Conservation (phyloP, 2,888 invertebrate genomes). For the Synergus gifuensis region DNA sequence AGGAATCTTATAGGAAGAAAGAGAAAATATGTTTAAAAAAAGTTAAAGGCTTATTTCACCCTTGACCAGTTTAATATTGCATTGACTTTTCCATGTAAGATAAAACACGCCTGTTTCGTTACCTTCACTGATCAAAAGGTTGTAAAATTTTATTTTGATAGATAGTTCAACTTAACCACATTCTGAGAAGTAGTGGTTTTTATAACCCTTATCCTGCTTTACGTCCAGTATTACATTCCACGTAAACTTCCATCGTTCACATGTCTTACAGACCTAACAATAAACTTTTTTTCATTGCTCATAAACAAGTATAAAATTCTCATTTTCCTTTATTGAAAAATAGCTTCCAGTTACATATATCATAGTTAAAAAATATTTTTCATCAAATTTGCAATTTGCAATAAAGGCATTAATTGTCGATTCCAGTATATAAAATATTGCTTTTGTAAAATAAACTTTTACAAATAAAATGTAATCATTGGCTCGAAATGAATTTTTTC, state of each 20-base stretch:
- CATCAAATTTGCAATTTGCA: too few relatives aligned
- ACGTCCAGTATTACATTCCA: slow-evolving; percentile 1
- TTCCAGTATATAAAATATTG: neutral
- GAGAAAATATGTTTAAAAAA: neutral
- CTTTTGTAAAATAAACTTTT: too few relatives aligned
- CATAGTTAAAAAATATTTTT: neutral
- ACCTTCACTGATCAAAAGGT: neutral
- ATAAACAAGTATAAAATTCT: slow-evolving; percentile 18
- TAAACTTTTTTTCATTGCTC: slow-evolving; percentile 6
- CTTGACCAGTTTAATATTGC: neutral
- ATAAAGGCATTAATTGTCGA: neutral
- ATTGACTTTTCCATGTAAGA: neutral
- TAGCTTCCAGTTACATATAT: neutral
- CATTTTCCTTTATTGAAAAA: neutral
- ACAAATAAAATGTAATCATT: too few relatives aligned
- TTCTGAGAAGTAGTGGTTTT: neutral
- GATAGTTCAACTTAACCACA: neutral
- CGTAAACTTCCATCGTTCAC: slow-evolving; percentile 4
- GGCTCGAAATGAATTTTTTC: too few relatives aligned
- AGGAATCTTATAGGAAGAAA: neutral
- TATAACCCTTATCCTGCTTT: slow-evolving; percentile 23
- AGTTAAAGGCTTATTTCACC: neutral
- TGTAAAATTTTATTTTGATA: slow-evolving; percentile 15
- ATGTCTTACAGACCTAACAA: neutral
- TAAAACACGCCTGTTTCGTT: neutral